Conservation (phyloP, 2,797 vertebrate genomes). For the Microcaecilia unicolor region DNA sequence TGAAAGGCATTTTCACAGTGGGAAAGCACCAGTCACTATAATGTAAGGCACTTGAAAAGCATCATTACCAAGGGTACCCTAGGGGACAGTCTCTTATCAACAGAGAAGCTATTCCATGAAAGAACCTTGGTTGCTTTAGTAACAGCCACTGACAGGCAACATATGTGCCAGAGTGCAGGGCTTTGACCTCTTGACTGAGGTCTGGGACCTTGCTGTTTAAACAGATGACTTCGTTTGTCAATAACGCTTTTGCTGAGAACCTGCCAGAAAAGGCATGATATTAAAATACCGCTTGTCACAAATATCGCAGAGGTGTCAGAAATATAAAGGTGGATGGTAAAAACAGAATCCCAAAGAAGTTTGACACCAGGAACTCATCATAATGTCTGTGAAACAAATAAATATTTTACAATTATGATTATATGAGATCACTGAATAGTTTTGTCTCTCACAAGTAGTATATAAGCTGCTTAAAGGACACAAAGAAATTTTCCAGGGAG, state of each 20-base stretch:
- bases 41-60: slow-evolving; percentile 25
- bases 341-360: slow-evolving; percentile 9
- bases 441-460: no score
- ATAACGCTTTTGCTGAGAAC: slow-evolving; percentile 15
- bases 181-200: slow-evolving; percentile 10
- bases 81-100: slow-evolving; percentile 22
- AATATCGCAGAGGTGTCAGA: slow-evolving; percentile 9
- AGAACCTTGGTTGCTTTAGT: slow-evolving; percentile 43
- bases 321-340: no score
- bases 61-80: slow-evolving; percentile 13
- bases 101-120: slow-evolving; percentile 33
- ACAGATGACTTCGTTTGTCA: slow-evolving; percentile 34
- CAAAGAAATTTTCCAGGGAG: no score
- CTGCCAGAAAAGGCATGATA: background rate
- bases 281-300: slow-evolving; percentile 17
- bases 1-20: slow-evolving; percentile 6
- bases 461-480: no score
- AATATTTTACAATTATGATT: no score
- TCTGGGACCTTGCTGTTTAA: slow-evolving; percentile 22
- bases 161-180: slow-evolving; percentile 27
- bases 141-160: slow-evolving; percentile 33
- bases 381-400: no score
- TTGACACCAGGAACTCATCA: slow-evolving; percentile 11
- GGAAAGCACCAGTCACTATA: slow-evolving; percentile 10
- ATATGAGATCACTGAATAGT: no score